Base-by-base conservation (phyloP, 2,113 vertebrate genomes). In the Engystomops pustulosus region DNA sequence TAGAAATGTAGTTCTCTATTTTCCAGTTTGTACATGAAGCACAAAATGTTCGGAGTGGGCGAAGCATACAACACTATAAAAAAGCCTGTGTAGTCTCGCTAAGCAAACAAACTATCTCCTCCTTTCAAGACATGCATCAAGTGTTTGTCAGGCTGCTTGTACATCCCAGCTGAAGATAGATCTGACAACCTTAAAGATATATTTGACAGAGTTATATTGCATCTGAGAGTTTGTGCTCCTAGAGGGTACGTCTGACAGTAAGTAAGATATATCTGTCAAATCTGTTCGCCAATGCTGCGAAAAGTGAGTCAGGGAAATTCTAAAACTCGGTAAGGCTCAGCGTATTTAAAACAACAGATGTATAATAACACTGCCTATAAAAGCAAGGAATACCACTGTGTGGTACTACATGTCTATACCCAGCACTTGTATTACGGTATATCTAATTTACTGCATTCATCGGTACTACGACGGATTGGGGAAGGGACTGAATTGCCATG, bases 161-260 rank as follows among this genome's bases (percentile, higher is more conserved):
- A 44, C 62, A 53, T 84, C 25, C n/a, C 45, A 51, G 17, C 41
- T 70, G 65, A 76, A 77, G 47, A 77, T 58, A 62, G 76, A 79
- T 78, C 65, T 79, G 76, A 70, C 47, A 70, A 44, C 67, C 34
- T 34, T 82, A 55, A 86, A 69, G 74, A 69, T 53, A 69, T 68
- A 76, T 44, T 69, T 86, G 71, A 49, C 80, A 77, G 45, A 10
- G 44, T 47, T 82, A 69, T 58, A 47, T 86, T 58, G 38, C 58
- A 49, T 75, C 23, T 41, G 38, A 23, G 34, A 36, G 32, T 27
- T 60, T 41, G 67, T 77, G 20, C 47, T 32, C 44, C 60, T 68
- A 68, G n/a, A 75, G 45, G 67, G 32, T 38, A 75, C 9, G n/a
- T 20, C 38, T 41, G 78, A 60, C 80, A 62, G 51, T 36, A 71